phyloP scores from a whole-genome alignment of 2,797 vertebrate species.

The Merluccius polli region DNA sequence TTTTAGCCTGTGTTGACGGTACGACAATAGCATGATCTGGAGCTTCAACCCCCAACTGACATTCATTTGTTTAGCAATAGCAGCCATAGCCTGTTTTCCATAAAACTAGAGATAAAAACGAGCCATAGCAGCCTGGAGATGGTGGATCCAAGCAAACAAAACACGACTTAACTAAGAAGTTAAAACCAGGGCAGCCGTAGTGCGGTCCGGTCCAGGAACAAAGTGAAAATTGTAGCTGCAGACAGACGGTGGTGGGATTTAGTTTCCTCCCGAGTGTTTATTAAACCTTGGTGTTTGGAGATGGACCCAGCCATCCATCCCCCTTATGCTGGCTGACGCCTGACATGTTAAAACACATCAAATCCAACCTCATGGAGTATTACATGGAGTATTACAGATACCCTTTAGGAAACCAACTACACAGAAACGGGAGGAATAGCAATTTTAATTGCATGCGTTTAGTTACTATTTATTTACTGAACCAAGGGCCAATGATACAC shows the following conservation, averaged over 20 bases:
- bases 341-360: no score
- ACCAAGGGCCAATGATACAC: neutral
- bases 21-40: neutral
- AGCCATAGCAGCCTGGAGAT: neutral
- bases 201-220: neutral
- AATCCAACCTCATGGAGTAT: no score
- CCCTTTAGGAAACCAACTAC: neutral
- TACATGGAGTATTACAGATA: neutral
- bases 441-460: no score
- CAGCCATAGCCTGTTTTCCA: neutral
- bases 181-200: no score
- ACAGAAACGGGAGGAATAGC: neutral
- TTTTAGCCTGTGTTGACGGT: neutral
- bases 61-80: neutral
- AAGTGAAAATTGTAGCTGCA: neutral
- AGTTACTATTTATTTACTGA: no score
- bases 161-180: no score
- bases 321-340: neutral
- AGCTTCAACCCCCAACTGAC: neutral
- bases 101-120: no score
- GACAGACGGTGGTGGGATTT: neutral
- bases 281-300: no score
- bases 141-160: no score
- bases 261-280: neutral
- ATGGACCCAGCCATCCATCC: neutral